Percentiles rank a stretch among this genome's conserved stretches.
These are phyloP conservation scores for Trichogramma pretiosum DNA, from an alignment of 1,140 invertebrate species.

Conservation along the genomic window DNA sequence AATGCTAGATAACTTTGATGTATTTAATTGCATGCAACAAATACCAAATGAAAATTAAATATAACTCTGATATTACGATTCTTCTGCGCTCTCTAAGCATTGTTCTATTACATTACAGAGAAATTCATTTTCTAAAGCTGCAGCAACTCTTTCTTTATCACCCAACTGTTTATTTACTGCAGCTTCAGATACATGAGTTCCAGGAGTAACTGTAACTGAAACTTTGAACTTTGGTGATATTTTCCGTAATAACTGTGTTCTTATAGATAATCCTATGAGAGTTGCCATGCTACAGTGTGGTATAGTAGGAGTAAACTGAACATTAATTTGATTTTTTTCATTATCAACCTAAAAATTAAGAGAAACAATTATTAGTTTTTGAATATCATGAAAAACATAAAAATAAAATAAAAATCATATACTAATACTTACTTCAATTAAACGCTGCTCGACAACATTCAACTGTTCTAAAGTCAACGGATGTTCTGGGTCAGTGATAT, in stretches of 20 bases:
- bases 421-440: slow-evolving; percentile 55
- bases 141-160: slow-evolving; percentile 96
- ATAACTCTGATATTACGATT: too few relatives aligned
- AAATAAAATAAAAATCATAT: slow-evolving; percentile 1
- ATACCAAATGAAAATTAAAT: too few relatives aligned
- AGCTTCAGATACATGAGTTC: slow-evolving; percentile 82
- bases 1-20: too few relatives aligned
- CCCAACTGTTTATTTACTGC: slow-evolving; percentile 96
- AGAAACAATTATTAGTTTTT: too few relatives aligned
- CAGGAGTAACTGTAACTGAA: slow-evolving; percentile 81
- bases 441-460: slow-evolving; percentile 81
- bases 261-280: slow-evolving; percentile 81
- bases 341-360: slow-evolving; percentile 53
- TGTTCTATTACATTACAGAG: slow-evolving; percentile 91
- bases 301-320: slow-evolving; percentile 95
- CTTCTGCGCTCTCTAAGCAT: too few relatives aligned
- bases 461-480: slow-evolving; percentile 92
- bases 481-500: slow-evolving; percentile 98
- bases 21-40: too few relatives aligned
- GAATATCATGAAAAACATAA: not conserved
- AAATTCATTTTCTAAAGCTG: slow-evolving; percentile 88
- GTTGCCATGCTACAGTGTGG: slow-evolving; percentile 99
- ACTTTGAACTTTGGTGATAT: slow-evolving; percentile 85
- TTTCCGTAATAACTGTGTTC: slow-evolving; percentile 80
- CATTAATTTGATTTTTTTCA: slow-evolving; percentile 58